Conservation (phyloP, 2,113 vertebrate genomes). For the Urocynchramus pylzowi region DNA sequence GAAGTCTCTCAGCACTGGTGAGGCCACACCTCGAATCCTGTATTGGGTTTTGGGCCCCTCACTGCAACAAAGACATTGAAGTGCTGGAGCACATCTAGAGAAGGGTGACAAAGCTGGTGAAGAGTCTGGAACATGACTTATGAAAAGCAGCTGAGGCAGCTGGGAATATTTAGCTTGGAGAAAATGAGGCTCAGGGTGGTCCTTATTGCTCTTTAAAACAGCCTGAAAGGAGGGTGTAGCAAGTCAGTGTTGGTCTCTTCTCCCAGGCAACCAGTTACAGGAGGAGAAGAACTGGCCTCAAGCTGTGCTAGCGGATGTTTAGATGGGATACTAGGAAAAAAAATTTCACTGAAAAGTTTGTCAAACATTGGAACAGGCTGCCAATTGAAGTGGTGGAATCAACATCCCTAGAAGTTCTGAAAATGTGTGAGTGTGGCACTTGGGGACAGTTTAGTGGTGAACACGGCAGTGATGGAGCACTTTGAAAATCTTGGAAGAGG, state of each 20-base stretch:
- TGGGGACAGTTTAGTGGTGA: too few relatives aligned
- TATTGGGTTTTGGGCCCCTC: fast-evolving
- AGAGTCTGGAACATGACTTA: neutral
- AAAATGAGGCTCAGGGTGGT: neutral
- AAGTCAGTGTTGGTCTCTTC: neutral
- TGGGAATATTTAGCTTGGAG: neutral
- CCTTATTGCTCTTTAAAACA: neutral
- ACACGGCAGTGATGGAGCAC: fast-evolving
- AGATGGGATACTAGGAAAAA: neutral
- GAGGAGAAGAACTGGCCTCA: neutral
- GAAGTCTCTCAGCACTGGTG: neutral
- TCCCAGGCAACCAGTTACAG: neutral
- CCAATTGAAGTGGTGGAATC: too few relatives aligned
- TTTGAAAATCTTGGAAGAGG: fast-evolving
- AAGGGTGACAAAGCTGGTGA: neutral
- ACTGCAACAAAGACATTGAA: neutral
- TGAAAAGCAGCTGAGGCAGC: neutral
- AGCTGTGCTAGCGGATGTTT: neutral
- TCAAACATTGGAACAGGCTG: neutral
- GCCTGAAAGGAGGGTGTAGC: neutral
- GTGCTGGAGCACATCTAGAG: neutral
- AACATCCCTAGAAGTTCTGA: neutral
- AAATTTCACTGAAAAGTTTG: neutral
- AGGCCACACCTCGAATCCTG: fast-evolving
- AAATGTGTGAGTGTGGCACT: too few relatives aligned